These are phyloP conservation scores for Ruditapes philippinarum DNA, from an alignment of 1,140 invertebrate genomes.

Conservation along the genomic window DNA sequence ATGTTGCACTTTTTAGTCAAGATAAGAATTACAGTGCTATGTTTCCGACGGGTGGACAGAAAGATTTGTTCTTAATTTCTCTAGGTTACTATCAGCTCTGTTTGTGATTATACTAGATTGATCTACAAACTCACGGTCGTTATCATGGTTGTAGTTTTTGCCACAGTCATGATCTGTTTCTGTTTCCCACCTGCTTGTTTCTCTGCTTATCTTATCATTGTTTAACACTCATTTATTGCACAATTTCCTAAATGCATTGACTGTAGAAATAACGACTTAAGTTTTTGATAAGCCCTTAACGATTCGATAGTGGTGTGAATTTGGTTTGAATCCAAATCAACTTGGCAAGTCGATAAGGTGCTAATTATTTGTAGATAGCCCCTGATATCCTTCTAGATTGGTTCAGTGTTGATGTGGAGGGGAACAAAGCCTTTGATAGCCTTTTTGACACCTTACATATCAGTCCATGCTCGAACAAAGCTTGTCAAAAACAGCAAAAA, in stretches of 20 bases:
- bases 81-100: not conserved
- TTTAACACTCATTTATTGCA: conserved; percentile 37
- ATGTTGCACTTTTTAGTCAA: too few species aligned
- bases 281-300: conserved; percentile 42
- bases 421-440: conserved; percentile 13
- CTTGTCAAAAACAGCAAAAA: conserved; percentile 3
- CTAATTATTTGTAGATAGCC: conserved; percentile 30
- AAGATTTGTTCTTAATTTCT: not conserved
- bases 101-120: not conserved
- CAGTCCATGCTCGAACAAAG: not conserved
- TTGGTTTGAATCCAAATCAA: conserved; percentile 31
- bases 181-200: conserved; percentile 38
- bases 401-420: not conserved
- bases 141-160: conserved; percentile 4
- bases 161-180: not conserved
- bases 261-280: conserved; percentile 34
- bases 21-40: too few species aligned
- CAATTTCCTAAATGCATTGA: conserved; percentile 47
- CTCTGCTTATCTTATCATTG: conserved; percentile 4
- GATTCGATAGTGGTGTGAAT: conserved; percentile 34
- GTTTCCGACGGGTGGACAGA: not conserved
- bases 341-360: conserved; percentile 1
- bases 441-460: not conserved
- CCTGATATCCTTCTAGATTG: not conserved
- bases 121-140: not conserved